Conservation (phyloP, 2,888 invertebrate species). For the Agrotis puta region DNA sequence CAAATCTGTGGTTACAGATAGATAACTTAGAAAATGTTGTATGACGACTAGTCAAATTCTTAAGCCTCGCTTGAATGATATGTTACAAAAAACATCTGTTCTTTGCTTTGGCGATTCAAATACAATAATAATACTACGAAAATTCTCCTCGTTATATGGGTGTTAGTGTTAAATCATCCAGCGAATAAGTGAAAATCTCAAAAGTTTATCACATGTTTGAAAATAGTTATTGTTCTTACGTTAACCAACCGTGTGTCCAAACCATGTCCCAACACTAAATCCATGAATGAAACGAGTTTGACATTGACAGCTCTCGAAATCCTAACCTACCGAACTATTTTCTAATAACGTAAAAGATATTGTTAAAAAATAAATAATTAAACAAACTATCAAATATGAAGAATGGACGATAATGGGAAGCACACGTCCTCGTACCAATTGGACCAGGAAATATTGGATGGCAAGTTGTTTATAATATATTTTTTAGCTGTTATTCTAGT, state of each 20-base stretch:
- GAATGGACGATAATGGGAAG: slow-evolving; percentile 89
- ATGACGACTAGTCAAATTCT: too few relatives aligned
- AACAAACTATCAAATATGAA: slow-evolving; percentile 86
- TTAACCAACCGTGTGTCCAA: too few relatives aligned
- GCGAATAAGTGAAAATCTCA: too few relatives aligned
- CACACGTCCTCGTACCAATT: slow-evolving; percentile 86
- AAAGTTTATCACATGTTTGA: slow-evolving; percentile 2
- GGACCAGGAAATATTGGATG: slow-evolving; percentile 89
- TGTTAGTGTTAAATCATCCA: too few relatives aligned
- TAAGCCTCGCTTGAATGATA: too few relatives aligned
- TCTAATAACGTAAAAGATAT: slow-evolving; percentile 74
- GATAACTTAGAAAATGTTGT: too few relatives aligned
- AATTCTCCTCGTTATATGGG: too few relatives aligned
- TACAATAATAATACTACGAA: too few relatives aligned
- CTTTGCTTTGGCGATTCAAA: too few relatives aligned
- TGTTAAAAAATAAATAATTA: slow-evolving; percentile 74
- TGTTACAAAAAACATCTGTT: too few relatives aligned
- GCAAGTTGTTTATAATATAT: slow-evolving; percentile 73
- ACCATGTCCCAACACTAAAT: slow-evolving; percentile 31
- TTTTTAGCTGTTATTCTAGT: slow-evolving; percentile 71
- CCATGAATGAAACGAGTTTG: slow-evolving; percentile 44
- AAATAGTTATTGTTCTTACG: neutral
- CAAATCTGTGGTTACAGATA: too few relatives aligned
- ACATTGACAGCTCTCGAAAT: slow-evolving; percentile 59
- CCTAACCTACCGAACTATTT: slow-evolving; percentile 75